Evolutionary conservation across 2,888 invertebrate species (phyloP).

Genomic region (Nomada flava): DNA sequence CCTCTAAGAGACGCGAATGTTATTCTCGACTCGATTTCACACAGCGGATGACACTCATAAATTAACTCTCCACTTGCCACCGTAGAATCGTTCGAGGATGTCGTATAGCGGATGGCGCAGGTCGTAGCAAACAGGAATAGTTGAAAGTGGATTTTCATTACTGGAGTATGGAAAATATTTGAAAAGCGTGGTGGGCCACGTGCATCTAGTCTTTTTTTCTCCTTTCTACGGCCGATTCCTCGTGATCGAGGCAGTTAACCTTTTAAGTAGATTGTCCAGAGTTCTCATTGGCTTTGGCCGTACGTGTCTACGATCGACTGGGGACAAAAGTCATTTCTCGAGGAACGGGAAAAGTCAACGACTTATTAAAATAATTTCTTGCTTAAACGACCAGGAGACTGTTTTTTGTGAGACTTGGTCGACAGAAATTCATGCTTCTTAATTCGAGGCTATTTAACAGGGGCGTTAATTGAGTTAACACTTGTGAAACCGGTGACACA

Average conservation of each 20-base stretch:
- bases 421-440: no score
- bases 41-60: neutral
- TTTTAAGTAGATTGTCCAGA: constrained; percentile 38
- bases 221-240: constrained; percentile 24
- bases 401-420: no score
- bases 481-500: no score
- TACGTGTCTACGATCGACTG: neutral
- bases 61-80: neutral
- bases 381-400: no score
- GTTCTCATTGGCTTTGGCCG: constrained; percentile 19
- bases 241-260: constrained; percentile 45
- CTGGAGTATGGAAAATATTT: neutral
- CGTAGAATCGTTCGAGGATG: neutral
- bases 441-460: no score
- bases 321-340: neutral
- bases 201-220: constrained; percentile 13
- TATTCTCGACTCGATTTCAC: constrained; percentile 6
- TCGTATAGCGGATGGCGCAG: neutral
- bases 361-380: no score
- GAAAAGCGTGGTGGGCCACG: constrained; percentile 18
- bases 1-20: neutral
- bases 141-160: neutral
- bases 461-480: no score
- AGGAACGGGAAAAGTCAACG: no score
- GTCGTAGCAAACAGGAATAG: no score